phyloP scores from a whole-genome alignment of 2,888 invertebrate species.

The Drosophila fungiperda region DNA sequence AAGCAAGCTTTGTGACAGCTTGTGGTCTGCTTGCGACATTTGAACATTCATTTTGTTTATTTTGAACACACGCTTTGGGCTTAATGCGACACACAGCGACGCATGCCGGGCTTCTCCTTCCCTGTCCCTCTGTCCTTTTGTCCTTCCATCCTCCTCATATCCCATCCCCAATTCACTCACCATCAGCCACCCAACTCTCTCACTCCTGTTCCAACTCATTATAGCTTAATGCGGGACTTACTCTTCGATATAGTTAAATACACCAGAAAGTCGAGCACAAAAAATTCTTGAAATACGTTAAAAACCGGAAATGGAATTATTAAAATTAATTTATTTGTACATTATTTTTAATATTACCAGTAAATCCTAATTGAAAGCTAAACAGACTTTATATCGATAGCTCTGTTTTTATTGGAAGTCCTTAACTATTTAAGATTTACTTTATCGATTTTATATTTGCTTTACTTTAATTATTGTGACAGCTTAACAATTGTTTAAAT shows the following conservation, averaged over 20 bases:
- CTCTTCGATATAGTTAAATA: background rate
- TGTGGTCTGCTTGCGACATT: constrained; percentile 82
- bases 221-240: background rate
- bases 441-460: background rate
- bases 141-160: background rate
- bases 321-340: background rate
- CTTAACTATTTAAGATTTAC: background rate
- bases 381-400: background rate
- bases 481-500: background rate
- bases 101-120: constrained; percentile 16
- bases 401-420: background rate
- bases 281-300: no score
- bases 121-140: background rate
- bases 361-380: background rate
- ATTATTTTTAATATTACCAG: background rate
- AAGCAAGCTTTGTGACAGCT: constrained; percentile 74
- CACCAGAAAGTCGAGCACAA: background rate
- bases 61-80: constrained; percentile 69
- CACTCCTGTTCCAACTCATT: background rate
- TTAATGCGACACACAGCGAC: constrained; percentile 60
- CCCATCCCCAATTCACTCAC: background rate
- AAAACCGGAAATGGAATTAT: background rate
- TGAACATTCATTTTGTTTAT: constrained; percentile 80
- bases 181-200: background rate
- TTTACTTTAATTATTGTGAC: background rate